Conservation (phyloP, 2,888 invertebrate genomes). For the Zelleria hepariella region DNA sequence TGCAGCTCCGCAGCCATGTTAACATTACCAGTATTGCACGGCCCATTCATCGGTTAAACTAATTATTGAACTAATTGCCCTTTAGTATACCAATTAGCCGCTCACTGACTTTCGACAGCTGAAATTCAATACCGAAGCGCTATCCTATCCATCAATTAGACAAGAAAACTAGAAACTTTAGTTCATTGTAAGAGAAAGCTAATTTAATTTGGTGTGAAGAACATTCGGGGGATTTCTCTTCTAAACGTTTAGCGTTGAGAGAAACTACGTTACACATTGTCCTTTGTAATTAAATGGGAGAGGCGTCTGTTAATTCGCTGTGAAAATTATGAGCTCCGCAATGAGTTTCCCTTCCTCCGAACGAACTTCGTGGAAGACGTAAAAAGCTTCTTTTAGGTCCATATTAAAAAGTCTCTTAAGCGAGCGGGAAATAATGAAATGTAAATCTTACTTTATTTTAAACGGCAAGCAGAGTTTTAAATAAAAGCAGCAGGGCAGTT, state of each 20-base stretch:
- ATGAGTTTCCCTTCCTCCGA: slow-evolving; percentile 12
- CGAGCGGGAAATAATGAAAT: not conserved
- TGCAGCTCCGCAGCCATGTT: no score
- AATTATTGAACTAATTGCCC: not conserved
- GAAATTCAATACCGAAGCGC: not conserved
- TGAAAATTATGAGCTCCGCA: slow-evolving; percentile 12
- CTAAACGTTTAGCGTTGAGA: not conserved
- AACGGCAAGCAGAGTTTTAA: no score
- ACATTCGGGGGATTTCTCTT: not conserved
- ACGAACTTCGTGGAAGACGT: slow-evolving; percentile 3
- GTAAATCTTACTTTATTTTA: not conserved
- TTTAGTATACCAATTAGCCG: not conserved
- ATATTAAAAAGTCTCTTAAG: not conserved
- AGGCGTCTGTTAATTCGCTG: slow-evolving; percentile 7
- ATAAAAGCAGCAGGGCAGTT: not conserved
- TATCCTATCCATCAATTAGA: not conserved
- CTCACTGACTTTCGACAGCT: not conserved
- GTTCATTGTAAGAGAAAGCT: no score
- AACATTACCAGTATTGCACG: no score
- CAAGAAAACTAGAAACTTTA: not conserved
- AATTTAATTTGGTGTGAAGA: no score
- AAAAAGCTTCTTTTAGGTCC: not conserved
- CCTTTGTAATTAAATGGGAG: slow-evolving; percentile 13
- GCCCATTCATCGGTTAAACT: no score
- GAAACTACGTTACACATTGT: slow-evolving; percentile 4